phyloP scores from a whole-genome alignment of 2,113 vertebrate species.

The Pachypanchax playfairii region DNA sequence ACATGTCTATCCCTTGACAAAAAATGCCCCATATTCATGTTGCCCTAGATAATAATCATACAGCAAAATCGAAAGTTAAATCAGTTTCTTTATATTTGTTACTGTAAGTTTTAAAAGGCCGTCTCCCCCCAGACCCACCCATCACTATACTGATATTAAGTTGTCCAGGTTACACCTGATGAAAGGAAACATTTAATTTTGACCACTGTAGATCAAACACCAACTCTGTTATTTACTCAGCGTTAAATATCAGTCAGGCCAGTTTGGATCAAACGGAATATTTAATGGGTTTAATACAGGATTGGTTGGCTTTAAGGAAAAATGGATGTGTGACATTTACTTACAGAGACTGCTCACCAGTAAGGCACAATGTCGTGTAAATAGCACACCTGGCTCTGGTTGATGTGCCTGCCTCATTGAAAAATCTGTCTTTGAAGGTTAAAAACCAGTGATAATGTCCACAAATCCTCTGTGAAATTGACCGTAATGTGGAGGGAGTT shows the following conservation, averaged over 20 bases:
- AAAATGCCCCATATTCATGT: too few species aligned
- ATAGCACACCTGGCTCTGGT: constrained; percentile 77
- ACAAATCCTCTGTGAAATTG: neutral
- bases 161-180: constrained; percentile 25
- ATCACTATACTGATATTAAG: constrained; percentile 10
- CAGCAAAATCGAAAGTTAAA: too few species aligned
- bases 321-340: constrained; percentile 78
- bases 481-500: neutral
- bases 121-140: too few species aligned
- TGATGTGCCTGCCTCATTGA: constrained; percentile 61
- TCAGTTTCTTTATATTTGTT: neutral
- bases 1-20: too few species aligned
- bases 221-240: constrained; percentile 64
- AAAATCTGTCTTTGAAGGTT: constrained; percentile 59
- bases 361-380: constrained; percentile 75
- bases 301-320: constrained; percentile 61
- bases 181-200: constrained; percentile 64
- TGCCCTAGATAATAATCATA: too few species aligned
- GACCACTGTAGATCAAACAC: constrained; percentile 60
- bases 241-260: constrained; percentile 52
- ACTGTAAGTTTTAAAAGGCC: neutral
- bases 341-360: constrained; percentile 61
- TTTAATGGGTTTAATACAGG: constrained; percentile 75
- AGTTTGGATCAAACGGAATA: constrained; percentile 52
- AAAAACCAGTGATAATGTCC: constrained; percentile 54